A percentile compares a stretch with the other conserved stretches of the same genome.
Conservation (phyloP, 2,888 invertebrate species). For the Drosophila lutescens region DNA sequence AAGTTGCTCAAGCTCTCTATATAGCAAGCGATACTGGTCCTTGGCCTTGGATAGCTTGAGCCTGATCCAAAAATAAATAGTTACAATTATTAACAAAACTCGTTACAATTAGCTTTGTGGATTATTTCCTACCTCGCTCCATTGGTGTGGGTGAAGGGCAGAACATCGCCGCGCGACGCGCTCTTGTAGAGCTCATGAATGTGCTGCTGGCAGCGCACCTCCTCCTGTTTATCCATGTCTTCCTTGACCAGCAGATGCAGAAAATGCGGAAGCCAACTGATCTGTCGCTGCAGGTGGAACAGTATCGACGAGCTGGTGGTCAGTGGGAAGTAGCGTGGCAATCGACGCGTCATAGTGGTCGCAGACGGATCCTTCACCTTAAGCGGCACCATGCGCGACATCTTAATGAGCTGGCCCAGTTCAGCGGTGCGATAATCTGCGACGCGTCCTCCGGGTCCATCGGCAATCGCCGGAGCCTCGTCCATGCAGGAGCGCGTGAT, state of each 20-base stretch:
- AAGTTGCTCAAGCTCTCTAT: slow-evolving; percentile 94
- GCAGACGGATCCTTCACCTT: slow-evolving; percentile 85
- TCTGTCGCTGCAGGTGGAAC: slow-evolving; percentile 90
- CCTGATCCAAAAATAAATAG: slow-evolving; percentile 47
- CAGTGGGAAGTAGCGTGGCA: slow-evolving; percentile 93
- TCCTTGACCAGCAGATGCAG: slow-evolving; percentile 92
- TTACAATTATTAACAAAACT: too few species aligned
- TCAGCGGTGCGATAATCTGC: slow-evolving; percentile 95
- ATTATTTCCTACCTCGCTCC: slow-evolving; percentile 84
- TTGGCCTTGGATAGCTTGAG: slow-evolving; percentile 87
- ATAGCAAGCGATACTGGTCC: slow-evolving; percentile 95
- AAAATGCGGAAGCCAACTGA: slow-evolving; percentile 93
- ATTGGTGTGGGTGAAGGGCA: slow-evolving; percentile 87
- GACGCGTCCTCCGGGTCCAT: slow-evolving; percentile 96
- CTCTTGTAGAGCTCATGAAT: slow-evolving; percentile 91
- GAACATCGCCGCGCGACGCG: slow-evolving; percentile 93
- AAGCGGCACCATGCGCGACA: slow-evolving; percentile 91
- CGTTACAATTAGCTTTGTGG: neutral
- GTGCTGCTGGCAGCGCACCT: slow-evolving; percentile 93
- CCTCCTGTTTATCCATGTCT: slow-evolving; percentile 92
- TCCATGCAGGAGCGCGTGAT: slow-evolving; percentile 94
- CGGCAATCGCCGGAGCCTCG: slow-evolving; percentile 97
- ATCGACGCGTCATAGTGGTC: slow-evolving; percentile 89
- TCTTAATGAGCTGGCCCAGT: slow-evolving; percentile 94
- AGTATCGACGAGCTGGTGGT: slow-evolving; percentile 95